Base-by-base conservation (phyloP, 2,888 invertebrate species). In the Oxycera nigricornis region DNA sequence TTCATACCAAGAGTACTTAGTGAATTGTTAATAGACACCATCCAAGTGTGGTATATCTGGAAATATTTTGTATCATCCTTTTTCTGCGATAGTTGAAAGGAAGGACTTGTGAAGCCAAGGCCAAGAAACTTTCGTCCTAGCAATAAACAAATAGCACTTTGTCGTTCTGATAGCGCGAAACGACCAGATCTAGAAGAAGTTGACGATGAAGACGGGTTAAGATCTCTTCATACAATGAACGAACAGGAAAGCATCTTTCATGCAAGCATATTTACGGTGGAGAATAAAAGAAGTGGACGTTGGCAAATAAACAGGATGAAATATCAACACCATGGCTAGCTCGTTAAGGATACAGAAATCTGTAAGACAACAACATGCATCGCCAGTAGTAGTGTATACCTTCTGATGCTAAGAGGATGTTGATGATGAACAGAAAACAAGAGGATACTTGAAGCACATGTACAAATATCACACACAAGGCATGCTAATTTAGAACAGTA, bases 21-120 rank as follows among this genome's bases (percentile, higher is more conserved):
- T 76, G 73, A 76, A 76, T 76, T 76, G 75, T 76, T 76, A 76
- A 76, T 76, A 76, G 73, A 76, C 75, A 76, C 75, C 75, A 73
- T 52, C 41, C 39, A 57, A 73, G 70, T 70, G 52, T 70, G 22
- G 26, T n/a, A 30, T 4, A 22, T 46, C n/a, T 14, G 17, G 65
- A 22, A 46, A 55, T 55, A 41, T 41, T 41, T 24, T 39, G 65
- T 17, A n/a, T 22, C 11, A 24, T 3, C 39, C n/a, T 68, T 20
- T 6, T 0, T 4, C 9, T 35, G 6, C 26, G 2, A 3, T 70
- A 55, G 70, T 70, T 70, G 17, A 20, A 31, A 31, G 22, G 35
- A 24, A 22, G 26, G 11, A 55, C 24, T 24, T 24, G 14, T 55
- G 7, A 9, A 70, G 31, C 20, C 52, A 70, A 70, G 55, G 31